These are phyloP conservation scores for Oxyteleia sp. DNA, from an alignment of 2,888 invertebrate species.

Conservation along the genomic window DNA sequence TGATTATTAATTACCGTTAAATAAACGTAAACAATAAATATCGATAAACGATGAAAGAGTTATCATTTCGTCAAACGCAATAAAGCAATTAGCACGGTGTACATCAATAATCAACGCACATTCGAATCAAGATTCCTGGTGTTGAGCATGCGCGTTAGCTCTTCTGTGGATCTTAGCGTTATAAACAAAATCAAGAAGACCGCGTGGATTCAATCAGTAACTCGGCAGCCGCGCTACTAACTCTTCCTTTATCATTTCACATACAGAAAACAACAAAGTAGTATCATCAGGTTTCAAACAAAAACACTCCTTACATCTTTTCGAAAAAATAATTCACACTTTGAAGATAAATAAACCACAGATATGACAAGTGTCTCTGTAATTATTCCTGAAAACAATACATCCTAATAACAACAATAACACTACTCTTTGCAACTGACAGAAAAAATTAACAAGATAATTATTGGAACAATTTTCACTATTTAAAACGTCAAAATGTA, in stretches of 20 bases:
- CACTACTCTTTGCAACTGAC: too few species aligned
- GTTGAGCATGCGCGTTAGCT: constrained; percentile 75
- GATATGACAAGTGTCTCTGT: too few species aligned
- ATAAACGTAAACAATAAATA: neutral
- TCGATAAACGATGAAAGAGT: neutral
- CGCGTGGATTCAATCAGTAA: constrained; percentile 84
- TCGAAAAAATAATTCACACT: too few species aligned
- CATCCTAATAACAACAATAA: too few species aligned
- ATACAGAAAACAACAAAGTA: too few species aligned
- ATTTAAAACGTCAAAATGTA: too few species aligned
- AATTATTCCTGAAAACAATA: too few species aligned
- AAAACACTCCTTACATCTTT: too few species aligned
- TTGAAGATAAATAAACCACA: too few species aligned
- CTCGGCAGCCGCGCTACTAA: constrained; percentile 78
- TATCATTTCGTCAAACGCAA: neutral
- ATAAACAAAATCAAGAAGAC: constrained; percentile 84
- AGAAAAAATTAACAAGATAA: too few species aligned
- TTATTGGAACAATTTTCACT: neutral
- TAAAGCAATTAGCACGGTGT: constrained; percentile 32
- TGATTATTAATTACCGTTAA: neutral
- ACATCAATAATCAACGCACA: constrained; percentile 63
- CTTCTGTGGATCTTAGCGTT: constrained; percentile 47
- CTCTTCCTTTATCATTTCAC: constrained; percentile 44
- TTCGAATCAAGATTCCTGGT: constrained; percentile 56
- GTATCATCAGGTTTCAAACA: too few species aligned